These are phyloP conservation scores for Casuarius casuarius DNA, from an alignment of 2,113 vertebrate species.

Conservation along the genomic window DNA sequence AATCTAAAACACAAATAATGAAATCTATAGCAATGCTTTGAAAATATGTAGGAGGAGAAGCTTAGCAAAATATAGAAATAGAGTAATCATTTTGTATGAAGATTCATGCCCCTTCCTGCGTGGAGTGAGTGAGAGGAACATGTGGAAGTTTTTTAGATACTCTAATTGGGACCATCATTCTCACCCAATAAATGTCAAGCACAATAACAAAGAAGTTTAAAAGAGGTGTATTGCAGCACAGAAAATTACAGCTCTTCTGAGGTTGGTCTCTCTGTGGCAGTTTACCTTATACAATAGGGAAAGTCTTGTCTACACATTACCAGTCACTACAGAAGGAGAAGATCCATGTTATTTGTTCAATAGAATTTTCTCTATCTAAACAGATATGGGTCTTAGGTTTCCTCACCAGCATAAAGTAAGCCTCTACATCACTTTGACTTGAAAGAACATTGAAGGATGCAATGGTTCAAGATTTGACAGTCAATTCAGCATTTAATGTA, in stretches of 20 bases:
- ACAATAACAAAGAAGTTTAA: neutral
- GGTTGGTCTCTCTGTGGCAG: neutral
- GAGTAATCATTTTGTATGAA: neutral
- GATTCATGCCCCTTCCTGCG: neutral
- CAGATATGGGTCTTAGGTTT: neutral
- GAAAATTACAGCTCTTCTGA: neutral
- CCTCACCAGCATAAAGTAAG: neutral
- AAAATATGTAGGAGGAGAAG: neutral
- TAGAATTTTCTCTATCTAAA: neutral
- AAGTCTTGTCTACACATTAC: neutral
- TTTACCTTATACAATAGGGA: neutral
- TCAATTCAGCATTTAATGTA: neutral
- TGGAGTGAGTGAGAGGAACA: neutral
- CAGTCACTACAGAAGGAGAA: neutral
- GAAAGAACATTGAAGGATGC: neutral
- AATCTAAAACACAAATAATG: slow-evolving; percentile 70
- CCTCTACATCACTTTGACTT: neutral
- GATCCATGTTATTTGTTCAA: neutral
- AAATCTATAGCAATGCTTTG: slow-evolving; percentile 37
- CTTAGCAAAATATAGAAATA: neutral
- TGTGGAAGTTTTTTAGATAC: neutral
- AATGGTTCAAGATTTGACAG: neutral
- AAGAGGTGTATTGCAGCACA: neutral
- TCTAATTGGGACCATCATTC: neutral
- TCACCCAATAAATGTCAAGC: neutral